phyloP scores from a whole-genome alignment of 2,113 vertebrate genomes.

The Crotalus horridus region DNA sequence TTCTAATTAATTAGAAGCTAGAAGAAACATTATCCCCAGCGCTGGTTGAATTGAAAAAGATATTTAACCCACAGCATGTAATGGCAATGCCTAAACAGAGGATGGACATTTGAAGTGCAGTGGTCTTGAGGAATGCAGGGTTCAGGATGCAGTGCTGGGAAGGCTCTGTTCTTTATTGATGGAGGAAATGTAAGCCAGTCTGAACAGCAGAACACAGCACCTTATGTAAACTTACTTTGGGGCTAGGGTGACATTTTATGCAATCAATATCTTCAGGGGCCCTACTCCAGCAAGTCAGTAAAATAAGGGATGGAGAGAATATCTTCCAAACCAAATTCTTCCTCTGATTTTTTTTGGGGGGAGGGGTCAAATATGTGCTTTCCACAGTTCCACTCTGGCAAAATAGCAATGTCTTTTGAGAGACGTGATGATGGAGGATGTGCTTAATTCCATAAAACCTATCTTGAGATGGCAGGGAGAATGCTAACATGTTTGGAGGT shows the following conservation, averaged over 20 bases:
- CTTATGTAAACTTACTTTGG: neutral
- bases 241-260: neutral
- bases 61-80: neutral
- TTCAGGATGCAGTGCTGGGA: neutral
- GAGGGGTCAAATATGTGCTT: neutral
- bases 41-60: neutral
- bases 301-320: neutral
- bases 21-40: neutral
- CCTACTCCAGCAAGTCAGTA: neutral
- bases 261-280: neutral
- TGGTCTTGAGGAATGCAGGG: neutral
- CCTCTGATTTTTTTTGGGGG: neutral
- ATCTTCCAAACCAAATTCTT: neutral
- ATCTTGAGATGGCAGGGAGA: neutral
- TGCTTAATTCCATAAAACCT: neutral
- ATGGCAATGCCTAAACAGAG: neutral
- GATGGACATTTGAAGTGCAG: neutral
- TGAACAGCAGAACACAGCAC: neutral
- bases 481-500: neutral
- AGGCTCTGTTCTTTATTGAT: neutral
- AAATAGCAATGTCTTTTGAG: neutral
- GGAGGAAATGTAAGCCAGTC: neutral
- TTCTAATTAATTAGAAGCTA: slow-evolving; percentile 27
- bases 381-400: neutral
- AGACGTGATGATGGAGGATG: neutral